Evolutionary conservation across 2,888 invertebrate species (phyloP).

Genomic region (Nomada hirtipes): DNA sequence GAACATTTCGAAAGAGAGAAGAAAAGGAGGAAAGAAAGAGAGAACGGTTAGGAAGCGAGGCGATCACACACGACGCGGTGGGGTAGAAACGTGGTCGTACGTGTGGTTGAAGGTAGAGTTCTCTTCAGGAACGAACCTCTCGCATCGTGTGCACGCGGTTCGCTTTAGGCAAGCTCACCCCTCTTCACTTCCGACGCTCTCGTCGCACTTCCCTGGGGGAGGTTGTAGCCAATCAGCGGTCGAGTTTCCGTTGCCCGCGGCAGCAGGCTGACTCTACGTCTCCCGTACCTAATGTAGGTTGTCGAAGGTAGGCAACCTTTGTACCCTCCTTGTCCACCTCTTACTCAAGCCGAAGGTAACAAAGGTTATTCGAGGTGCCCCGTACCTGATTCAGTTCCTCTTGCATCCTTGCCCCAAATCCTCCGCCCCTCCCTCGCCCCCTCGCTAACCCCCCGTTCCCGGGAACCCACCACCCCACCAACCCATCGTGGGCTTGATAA

Average conservation of each 20-base stretch:
- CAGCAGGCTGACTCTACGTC: conserved; percentile 66
- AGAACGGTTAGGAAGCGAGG: background rate
- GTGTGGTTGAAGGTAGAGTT: background rate
- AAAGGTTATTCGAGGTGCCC: conserved; percentile 42
- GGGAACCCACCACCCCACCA: too few relatives aligned
- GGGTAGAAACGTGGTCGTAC: too few relatives aligned
- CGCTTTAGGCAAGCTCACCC: conserved; percentile 67
- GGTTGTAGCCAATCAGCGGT: conserved; percentile 71
- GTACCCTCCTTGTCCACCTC: conserved; percentile 44
- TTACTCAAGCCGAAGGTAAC: conserved; percentile 40
- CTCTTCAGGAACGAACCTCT: background rate
- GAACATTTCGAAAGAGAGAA: conserved; percentile 24
- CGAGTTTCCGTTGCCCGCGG: conserved; percentile 63
- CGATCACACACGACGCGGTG: conserved; percentile 57
- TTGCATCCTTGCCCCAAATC: background rate
- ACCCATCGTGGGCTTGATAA: background rate
- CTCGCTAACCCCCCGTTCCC: too few relatives aligned
- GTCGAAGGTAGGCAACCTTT: conserved; percentile 62
- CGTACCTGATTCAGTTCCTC: background rate
- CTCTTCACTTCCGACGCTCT: conserved; percentile 68
- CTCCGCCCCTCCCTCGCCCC: too few relatives aligned
- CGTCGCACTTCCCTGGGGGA: conserved; percentile 73
- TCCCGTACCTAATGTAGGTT: conserved; percentile 65
- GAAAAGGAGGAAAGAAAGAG: conserved; percentile 8
- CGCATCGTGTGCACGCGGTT: conserved; percentile 67